Base-by-base conservation (phyloP, 2,113 vertebrate species). In the Platycercus adscitus region DNA sequence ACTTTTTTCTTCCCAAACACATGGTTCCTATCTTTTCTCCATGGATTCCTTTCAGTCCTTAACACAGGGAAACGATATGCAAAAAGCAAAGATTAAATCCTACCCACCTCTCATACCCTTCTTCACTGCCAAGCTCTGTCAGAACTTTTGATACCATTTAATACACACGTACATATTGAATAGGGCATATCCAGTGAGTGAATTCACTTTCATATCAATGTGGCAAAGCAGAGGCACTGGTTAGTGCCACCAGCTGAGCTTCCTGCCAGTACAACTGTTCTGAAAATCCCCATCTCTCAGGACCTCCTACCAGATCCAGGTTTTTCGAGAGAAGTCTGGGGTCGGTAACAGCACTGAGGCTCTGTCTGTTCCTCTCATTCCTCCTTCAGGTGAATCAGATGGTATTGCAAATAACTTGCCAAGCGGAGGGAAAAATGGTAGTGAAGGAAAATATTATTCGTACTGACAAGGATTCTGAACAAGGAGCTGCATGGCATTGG, bases 331-430 rank as follows among this genome's bases (percentile, higher is more conserved):
- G 53, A 77, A 88, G 39, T 80, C 68, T 2, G 0, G 35, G 65
- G 52, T 46, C 3, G 3, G 13, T 75, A 88, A 46, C 33, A 90
- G 80, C 76, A n/a, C 23, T 2, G 1, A 86, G 13, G 17, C 3
- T 58, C 41, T 64, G 69, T 31, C 82, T 50, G 29, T 78, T 90
- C 28, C 28, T 86, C 71, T 92, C 71, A 37, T 81, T 86, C 39
- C 71, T 94, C 58, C 81, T 90, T 93, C 82, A 93, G 82, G 93
- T 96, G 86, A 96, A 94, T 86, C 71, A 95, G 91, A 94, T 81
- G 79, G 79, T 71, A 81, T 66, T 81, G 46, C 76, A 71, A 93
- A 71, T 71, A 94, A 83, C 46, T 91, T 8, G 15, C 72, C 3
- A 5, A 87, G 66, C 1, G 1, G 53, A 49, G 52, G 50, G 60